Conservation (phyloP, 2,113 vertebrate species). For the Tachysurus vachellii region DNA sequence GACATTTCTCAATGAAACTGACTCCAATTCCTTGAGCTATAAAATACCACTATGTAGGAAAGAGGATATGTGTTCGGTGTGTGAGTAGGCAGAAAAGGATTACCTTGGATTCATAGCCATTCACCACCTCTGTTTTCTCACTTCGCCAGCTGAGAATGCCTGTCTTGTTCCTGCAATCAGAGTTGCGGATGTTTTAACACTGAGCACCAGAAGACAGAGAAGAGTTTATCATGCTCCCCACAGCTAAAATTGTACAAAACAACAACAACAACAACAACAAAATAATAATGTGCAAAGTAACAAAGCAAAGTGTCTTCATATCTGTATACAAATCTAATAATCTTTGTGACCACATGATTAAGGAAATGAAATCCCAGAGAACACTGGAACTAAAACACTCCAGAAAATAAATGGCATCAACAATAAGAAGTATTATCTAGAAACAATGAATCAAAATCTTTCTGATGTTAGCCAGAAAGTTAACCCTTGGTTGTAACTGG, state of each 20-base stretch:
- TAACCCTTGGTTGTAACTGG: neutral
- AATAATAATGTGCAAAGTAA: no score
- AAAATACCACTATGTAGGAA: neutral
- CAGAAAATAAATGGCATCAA: neutral
- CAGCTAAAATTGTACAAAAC: conserved; percentile 4
- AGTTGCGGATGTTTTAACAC: conserved; percentile 36
- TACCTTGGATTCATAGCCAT: conserved; percentile 98
- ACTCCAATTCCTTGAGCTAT: conserved; percentile 3
- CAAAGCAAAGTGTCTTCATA: neutral
- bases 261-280: no score
- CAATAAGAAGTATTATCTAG: neutral
- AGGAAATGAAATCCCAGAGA: neutral
- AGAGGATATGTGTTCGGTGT: conserved; percentile 8
- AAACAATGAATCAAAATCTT: neutral
- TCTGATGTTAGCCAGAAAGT: neutral
- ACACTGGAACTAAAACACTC: neutral
- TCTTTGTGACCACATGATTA: neutral
- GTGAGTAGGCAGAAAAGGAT: neutral
- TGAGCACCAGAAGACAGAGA: neutral
- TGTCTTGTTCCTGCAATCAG: conserved; percentile 86
- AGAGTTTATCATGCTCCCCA: conserved; percentile 24
- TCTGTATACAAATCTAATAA: neutral
- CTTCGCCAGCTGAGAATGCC: conserved; percentile 97
- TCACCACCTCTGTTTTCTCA: conserved; percentile 94
- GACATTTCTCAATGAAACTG: conserved; percentile 4